Base-by-base conservation (phyloP, 1,140 invertebrate genomes). In the Bicyclus anynana region DNA sequence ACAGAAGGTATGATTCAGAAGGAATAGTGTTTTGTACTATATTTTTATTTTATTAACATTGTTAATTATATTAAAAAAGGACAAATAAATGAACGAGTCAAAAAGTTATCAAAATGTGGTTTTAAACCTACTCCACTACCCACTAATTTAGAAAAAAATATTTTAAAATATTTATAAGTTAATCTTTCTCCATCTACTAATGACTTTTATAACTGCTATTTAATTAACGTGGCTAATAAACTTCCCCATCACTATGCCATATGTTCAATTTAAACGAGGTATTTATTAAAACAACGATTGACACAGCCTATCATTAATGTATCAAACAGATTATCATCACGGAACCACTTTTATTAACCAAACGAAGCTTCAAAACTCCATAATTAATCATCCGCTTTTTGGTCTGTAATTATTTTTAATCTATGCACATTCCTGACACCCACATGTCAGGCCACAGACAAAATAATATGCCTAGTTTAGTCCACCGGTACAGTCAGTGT, bases 371-470 rank as follows among this genome's bases (percentile, higher is more conserved):
- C 13, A 49, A 44, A 23, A 33, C 49, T 13, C 13, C 20, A 27
- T 46, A 44, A 58, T 59, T 59, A 49, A 59, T 59, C 57, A 53
- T 37, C 12, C 42, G 14, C 7, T 48, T 57, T 47, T 40, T 44
- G 57, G 56, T 40, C 64, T 66, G 42, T 67, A 56, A 69, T 69
- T 67, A 69, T 64, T 64, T 63, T 66, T 67, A 67, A 67, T 63
- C 60, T 67, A 69, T 66, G 59, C 58, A 53, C 46, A 61, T 61
- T 55, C 59, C 53, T 47, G 42, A 66, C 67, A 60, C 67, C 67
- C 60, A 69, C 67, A 49, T 61, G 58, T 50, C 56, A 58, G 44
- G 58, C 37, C 61, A 49, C 35, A 54, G 55, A 57, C 44, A 48
- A 57, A 62, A 52, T 51, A 37, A 38, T 17, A 40, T 27, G 12